Base-by-base conservation (phyloP, 2,797 vertebrate genomes). In the Ctenopoma kingsleyae region DNA sequence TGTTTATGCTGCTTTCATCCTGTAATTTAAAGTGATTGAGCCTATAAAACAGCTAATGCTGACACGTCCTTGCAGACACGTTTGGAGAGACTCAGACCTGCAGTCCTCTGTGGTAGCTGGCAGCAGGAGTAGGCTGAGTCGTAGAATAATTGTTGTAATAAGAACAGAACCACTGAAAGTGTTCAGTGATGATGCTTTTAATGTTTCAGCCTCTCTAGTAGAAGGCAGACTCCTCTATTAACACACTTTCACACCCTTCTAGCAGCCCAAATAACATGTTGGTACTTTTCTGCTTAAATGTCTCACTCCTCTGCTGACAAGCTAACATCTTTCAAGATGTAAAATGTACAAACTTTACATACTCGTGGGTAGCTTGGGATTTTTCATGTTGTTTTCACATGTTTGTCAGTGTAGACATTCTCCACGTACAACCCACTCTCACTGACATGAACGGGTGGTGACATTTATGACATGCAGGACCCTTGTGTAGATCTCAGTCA, bases 1-100 rank as follows among this genome's bases (percentile, higher is more conserved):
- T 38, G 20, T 76, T 51, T 32, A 55, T 25, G 51, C 43, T 61
- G 40, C 50, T 57, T 67, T 59, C 62, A 54, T 52, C 48, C 49
- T 67, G 48, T 65, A 52, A 66, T 74, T 62, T 70, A 4, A 48
- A 10, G 23, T 13, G 20, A 43, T 60, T 22, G 43, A 40, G 56
- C 41, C 30, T 51, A 23, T 60, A 52, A 60, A 60, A 65, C 41
- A 43, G 16, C 41, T 43, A 43, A 43, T 43, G 41, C 41, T 43
- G 15, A 43, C 41, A 43, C 6, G 41, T n/a, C 43, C n/a, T 44
- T n/a, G 17, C 40, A 27, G 8, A 6, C 8, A 1, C 25, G 52
- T 41, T 16, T 16, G 40, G 8, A 44, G n/a, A 8, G 7, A 43
- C 6, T 17, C 16, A 44, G 17, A 23, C 9, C 17, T 17, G 9